These are phyloP conservation scores for Australoheros facetus DNA, from an alignment of 2,797 vertebrate species.

Conservation along the genomic window DNA sequence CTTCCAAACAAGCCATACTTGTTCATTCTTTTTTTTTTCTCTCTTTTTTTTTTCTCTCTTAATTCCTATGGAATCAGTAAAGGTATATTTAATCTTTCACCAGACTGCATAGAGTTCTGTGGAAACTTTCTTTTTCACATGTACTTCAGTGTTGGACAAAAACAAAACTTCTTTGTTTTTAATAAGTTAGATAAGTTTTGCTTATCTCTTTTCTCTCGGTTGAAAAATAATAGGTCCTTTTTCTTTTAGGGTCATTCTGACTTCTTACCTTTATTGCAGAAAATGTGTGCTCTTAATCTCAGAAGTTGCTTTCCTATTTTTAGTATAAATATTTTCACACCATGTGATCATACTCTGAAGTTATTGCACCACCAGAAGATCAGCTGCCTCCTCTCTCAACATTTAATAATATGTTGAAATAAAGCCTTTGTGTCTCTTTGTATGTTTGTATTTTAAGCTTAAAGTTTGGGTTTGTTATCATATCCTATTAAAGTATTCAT, in stretches of 20 bases:
- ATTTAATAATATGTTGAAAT: background rate
- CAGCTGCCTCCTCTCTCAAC: constrained; percentile 14
- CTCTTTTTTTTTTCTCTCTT: background rate
- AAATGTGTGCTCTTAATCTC: background rate
- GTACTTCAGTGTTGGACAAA: too few species aligned
- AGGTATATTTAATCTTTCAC: background rate
- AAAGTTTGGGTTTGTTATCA: background rate
- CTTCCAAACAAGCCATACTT: too few species aligned
- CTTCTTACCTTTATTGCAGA: background rate
- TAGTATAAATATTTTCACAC: background rate
- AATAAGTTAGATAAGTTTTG: background rate
- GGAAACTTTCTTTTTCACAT: background rate
- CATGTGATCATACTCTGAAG: constrained; percentile 46
- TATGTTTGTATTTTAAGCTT: constrained; percentile 1
- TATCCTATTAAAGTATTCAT: background rate
- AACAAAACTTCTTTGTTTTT: background rate
- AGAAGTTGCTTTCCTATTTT: constrained; percentile 11
- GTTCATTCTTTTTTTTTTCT: too few species aligned
- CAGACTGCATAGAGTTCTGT: background rate
- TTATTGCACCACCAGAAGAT: background rate
- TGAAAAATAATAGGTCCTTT: background rate
- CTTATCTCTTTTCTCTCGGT: background rate
- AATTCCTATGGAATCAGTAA: background rate
- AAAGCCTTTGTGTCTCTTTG: background rate
- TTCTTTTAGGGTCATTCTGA: background rate